A percentile compares a stretch with the other conserved stretches of the same genome.
These are phyloP conservation scores for Microcebus lehilahytsara DNA, from an alignment of 2,113 vertebrate genomes.

Conservation along the genomic window DNA sequence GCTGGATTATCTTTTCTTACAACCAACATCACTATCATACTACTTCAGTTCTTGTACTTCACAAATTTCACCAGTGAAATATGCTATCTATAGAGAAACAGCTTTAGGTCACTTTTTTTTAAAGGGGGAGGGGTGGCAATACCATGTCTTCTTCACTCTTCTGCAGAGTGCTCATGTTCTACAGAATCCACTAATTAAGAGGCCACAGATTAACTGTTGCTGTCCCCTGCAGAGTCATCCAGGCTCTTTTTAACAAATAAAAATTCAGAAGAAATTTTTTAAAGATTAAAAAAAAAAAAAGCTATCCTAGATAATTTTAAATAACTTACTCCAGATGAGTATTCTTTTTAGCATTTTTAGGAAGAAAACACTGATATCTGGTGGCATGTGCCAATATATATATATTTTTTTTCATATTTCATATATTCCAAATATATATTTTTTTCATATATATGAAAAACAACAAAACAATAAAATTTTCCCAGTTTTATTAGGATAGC, in stretches of 20 bases:
- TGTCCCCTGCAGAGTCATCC: not conserved
- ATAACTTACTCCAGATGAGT: not conserved
- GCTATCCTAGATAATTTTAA: not conserved
- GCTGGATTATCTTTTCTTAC: not conserved
- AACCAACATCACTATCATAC: not conserved
- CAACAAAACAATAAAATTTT: not conserved
- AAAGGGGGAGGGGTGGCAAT: not conserved
- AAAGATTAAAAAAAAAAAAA: not conserved
- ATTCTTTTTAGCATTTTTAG: not conserved
- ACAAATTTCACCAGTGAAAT: constrained; percentile 9
- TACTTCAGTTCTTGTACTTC: not conserved
- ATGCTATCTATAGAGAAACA: not conserved
- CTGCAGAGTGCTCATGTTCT: not conserved
- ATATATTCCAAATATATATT: too few species aligned
- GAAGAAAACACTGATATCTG: not conserved
- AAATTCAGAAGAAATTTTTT: not conserved
- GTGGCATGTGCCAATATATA: not conserved
- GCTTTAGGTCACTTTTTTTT: not conserved
- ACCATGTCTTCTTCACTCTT: not conserved
- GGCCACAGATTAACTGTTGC: not conserved
- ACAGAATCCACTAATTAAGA: not conserved
- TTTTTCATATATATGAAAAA: not conserved
- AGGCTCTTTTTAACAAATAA: not conserved
- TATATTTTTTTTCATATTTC: not conserved
- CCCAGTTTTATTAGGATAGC: not conserved